Evolutionary conservation across 2,888 invertebrate genomes (phyloP), one percentile per base, ranked within the genome.

Genomic region (Oithona nana): DNA sequence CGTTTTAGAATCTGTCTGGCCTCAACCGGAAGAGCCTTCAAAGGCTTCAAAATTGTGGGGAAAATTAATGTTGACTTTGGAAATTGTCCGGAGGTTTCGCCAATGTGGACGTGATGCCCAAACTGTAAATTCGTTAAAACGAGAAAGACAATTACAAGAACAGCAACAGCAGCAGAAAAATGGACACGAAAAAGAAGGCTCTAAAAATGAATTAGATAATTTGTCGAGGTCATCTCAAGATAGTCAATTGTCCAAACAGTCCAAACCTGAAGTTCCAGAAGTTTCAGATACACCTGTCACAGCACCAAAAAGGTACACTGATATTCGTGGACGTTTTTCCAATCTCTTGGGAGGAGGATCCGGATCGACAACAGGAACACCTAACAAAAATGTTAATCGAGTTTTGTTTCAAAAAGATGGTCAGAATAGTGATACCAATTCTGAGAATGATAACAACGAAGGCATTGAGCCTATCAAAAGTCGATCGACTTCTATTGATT

Each of bases 1-100:
- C 63, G 94, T 98, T 50, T 78, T 97, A 63, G 94, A 95, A 74
- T 90, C 93, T 4, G 86, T 87, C 67, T 95, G 94, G 95, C 92
- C 93, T 0, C 82, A 84, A 50, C 84, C 85, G 67, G 73, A 73
- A 39, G 39, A 39, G 16, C 39, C 39, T 6, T 11, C 39, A 6
- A 39, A 16, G 16, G 39, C 39, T 39, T 85, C 88, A 70, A 73
- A 92, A 22, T 77, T 90, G 69, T 97, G 95, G 95, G 89, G 86
- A 72, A 92, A 93, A 73, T 76, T 97, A 24, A 82, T 93, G 71
- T 72, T 66, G 30, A 52, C 66, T 8, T 63, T 58, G 16, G 11
- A 57, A 20, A 39, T 48, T 49, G 51, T 51, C 13, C 13, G 39
- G 16, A 6, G 26, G 22, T 52, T 52, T 22, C 52, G n/a, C 8